Evolutionary conservation across 2,113 vertebrate genomes (phyloP), one percentile per base, ranked within the genome.

Genomic region (Neogale vison): DNA sequence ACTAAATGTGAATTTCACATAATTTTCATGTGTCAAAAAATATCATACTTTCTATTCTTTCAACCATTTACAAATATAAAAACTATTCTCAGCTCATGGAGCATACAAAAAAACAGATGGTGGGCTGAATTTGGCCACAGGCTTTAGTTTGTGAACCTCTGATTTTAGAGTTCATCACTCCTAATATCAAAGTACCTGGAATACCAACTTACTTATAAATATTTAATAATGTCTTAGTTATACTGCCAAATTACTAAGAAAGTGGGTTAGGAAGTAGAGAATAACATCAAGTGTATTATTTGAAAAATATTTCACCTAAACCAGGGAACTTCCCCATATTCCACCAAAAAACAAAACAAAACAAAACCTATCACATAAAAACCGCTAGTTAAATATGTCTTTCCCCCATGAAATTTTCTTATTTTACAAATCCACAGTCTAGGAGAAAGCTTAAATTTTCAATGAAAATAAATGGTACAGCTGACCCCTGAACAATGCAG

Each of bases 1-100:
- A 76, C 21, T 76, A 69, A 95, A 90, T 95, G 72, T 79, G 59
- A 95, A 80, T 65, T 84, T 89, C 7, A 72, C 14, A 81, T 79
- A 63, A 88, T 61, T 88, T 80, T 71, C 36, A 71, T 77, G 39
- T 31, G 12, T 77, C 26, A 52, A 9, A 71, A 84, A 93, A 85
- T 71, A 71, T 31, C 50, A 42, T 71, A 80, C 1, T 72, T 84
- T 83, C 82, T 1, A 63, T 69, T 96, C 59, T 84, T 65, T 34
- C 45, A 89, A 45, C 26, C 34, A 84, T 17, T 80, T 88, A 77
- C 96, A 96, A 61, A 67, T 74, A 55, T 50, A 67, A 87, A 72
- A 94, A 76, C 1, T 39, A 24, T 88, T 90, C 3, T 90, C n/a
- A 61, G 85, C 7, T 72, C 36, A 14, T 50, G 15, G 67, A 42